A percentile compares a stretch with the other conserved stretches of the same genome.
These are phyloP conservation scores for Acromyrmex heyeri DNA, from an alignment of 1,140 invertebrate genomes.

Conservation along the genomic window DNA sequence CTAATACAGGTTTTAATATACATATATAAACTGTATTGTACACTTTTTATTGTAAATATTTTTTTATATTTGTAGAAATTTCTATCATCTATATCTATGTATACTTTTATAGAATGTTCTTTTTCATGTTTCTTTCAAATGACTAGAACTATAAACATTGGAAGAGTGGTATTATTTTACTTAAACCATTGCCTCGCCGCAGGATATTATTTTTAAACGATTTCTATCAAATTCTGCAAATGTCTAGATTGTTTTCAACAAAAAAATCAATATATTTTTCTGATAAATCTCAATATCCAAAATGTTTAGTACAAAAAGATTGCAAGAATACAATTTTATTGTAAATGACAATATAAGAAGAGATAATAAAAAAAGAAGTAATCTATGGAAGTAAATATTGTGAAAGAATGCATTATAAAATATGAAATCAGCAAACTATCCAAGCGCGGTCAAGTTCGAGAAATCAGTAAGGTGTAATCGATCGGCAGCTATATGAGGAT, in stretches of 20 bases:
- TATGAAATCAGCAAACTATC: not conserved
- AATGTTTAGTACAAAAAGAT: not conserved
- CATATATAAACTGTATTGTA: not conserved
- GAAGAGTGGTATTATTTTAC: conserved; percentile 29
- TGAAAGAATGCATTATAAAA: not conserved
- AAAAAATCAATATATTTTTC: not conserved
- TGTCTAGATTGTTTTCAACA: conserved; percentile 20
- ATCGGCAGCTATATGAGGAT: not conserved
- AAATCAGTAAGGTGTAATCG: conserved; percentile 20
- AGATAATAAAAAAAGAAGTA: not conserved
- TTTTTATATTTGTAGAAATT: not conserved
- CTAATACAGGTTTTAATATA: not conserved
- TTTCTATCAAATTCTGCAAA: conserved; percentile 30
- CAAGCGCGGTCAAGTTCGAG: conserved; percentile 50
- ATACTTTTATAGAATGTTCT: not conserved
- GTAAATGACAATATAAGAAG: not conserved
- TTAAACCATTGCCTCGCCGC: conserved; percentile 37
- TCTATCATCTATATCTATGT: not conserved
- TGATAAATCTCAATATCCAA: not conserved
- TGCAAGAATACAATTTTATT: not conserved
- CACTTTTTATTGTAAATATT: not conserved
- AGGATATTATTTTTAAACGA: conserved; percentile 29
- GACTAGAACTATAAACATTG: conserved; percentile 26
- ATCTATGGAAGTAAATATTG: not conserved
- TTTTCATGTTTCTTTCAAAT: conserved; percentile 29